Evolutionary conservation across 2,888 invertebrate species (phyloP), one percentile per base, ranked within the genome.

Genomic region (Pseudoips prasinana): DNA sequence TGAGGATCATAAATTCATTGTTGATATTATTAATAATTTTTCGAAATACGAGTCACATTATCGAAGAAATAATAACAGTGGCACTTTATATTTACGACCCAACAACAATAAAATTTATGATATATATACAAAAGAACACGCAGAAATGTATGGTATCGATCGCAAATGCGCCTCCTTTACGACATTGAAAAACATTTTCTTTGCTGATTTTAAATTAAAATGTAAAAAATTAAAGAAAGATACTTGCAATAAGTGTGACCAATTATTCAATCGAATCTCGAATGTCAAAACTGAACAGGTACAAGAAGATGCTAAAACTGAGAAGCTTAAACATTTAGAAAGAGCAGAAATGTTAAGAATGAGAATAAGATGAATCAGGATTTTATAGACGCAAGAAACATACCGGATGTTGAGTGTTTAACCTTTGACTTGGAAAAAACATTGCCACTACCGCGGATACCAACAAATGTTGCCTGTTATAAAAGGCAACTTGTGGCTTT

Each of bases 401-500:
- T 14, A 11, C 17, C 29, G 7, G 26, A 8, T 23, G 22, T 35
- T 28, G 35, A 39, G 29, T 43, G 41, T 22, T 7, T 36, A 25
- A 40, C 40, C 6, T 40, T 36, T 8, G 36, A 41, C 17, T 33
- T 39, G 8, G 42, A 43, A 24, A 42, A 43, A 25, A 43, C 38
- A 5, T 26, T 47, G 10, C 44, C 46, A 19, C 25, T 54, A 23
- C 51, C 51, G 7, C 23, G 44, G 10, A 48, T 51, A 38, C 48
- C 47, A 5, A 54, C 54, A 5, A 49, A 46, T 41, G 17, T 52
- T 25, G 46, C 50, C 11, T 53, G 50, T 30, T 57, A 58, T 25
- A 58, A 57, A 38, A 37, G 47, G 18, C 56, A 54, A 25, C 36
- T 57, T n/a, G 1, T 47, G 50, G 48, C 29, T 53, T 2, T 55